A percentile compares a stretch with the other conserved stretches of the same genome.
phyloP scores from a whole-genome alignment of 2,888 invertebrate species.

The Andrena dorsata region DNA sequence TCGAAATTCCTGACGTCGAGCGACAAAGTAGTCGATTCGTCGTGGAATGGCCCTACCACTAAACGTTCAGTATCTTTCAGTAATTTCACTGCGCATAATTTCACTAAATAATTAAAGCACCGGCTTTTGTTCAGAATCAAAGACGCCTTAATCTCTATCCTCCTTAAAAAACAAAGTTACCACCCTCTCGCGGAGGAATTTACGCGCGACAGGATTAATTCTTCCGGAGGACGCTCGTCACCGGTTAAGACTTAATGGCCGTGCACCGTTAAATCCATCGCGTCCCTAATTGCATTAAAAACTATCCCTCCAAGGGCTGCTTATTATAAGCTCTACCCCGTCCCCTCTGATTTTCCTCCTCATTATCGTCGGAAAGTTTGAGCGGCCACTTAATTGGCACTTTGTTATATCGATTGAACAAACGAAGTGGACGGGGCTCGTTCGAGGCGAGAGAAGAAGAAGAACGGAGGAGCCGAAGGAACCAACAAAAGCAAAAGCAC shows the following conservation, averaged over 20 bases:
- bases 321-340: slow-evolving; percentile 36
- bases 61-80: background rate
- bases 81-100: background rate
- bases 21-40: no score
- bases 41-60: no score
- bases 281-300: slow-evolving; percentile 48
- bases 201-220: slow-evolving; percentile 26
- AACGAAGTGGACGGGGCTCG: slow-evolving; percentile 40
- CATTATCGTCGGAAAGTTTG: slow-evolving; percentile 55
- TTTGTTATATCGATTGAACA: slow-evolving; percentile 53
- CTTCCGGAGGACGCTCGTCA: slow-evolving; percentile 15
- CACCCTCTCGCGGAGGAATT: background rate
- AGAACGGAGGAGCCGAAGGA: background rate
- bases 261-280: slow-evolving; percentile 35
- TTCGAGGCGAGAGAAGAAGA: background rate
- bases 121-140: background rate
- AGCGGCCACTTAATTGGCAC: slow-evolving; percentile 54
- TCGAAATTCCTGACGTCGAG: no score
- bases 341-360: slow-evolving; percentile 43
- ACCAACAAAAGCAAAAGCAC: slow-evolving; percentile 2
- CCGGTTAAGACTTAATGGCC: slow-evolving; percentile 28
- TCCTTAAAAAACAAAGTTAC: slow-evolving; percentile 1
- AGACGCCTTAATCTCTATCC: background rate
- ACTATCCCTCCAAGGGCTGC: slow-evolving; percentile 23
- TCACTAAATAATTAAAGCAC: background rate